phyloP scores from a whole-genome alignment of 2,113 vertebrate species.

The Pungitius pungitius region DNA sequence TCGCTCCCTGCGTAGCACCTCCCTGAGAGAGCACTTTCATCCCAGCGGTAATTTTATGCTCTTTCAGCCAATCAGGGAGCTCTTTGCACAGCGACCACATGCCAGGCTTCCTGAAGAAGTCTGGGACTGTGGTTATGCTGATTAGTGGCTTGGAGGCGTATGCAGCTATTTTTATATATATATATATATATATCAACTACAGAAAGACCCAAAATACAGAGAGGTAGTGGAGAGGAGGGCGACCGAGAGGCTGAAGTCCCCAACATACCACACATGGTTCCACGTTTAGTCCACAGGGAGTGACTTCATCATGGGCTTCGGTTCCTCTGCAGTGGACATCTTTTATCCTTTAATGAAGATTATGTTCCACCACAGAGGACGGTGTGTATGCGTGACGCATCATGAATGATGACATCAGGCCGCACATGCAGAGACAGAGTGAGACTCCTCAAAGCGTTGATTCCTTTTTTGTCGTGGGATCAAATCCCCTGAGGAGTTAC shows the following conservation, averaged over 20 bases:
- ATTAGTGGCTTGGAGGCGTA: conserved; percentile 64
- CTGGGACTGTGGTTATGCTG: conserved; percentile 63
- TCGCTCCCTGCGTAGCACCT: conserved; percentile 25
- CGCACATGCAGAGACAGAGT: neutral
- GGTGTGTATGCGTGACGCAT: neutral
- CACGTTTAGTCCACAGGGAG: conserved; percentile 36
- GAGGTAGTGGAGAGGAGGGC: neutral
- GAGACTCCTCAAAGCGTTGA: neutral
- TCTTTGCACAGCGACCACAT: conserved; percentile 38
- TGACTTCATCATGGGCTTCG: conserved; percentile 20
- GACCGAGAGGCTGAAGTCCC: conserved; percentile 28
- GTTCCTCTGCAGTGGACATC: conserved; percentile 12
- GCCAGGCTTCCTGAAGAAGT: conserved; percentile 51
- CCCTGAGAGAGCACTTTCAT: conserved; percentile 7
- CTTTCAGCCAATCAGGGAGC: conserved; percentile 38
- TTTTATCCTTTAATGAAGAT: neutral
- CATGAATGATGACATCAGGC: neutral
- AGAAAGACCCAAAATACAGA: conserved; percentile 65
- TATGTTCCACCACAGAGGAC: too few relatives aligned
- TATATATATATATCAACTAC: conserved; percentile 43
- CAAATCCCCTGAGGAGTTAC: neutral
- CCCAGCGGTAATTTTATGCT: conserved; percentile 46
- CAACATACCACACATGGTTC: conserved; percentile 61
- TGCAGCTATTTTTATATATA: neutral
- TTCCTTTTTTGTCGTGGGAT: conserved; percentile 19